Evolutionary conservation across 2,888 invertebrate species (phyloP).

Genomic region (Drosophila niveifrons): DNA sequence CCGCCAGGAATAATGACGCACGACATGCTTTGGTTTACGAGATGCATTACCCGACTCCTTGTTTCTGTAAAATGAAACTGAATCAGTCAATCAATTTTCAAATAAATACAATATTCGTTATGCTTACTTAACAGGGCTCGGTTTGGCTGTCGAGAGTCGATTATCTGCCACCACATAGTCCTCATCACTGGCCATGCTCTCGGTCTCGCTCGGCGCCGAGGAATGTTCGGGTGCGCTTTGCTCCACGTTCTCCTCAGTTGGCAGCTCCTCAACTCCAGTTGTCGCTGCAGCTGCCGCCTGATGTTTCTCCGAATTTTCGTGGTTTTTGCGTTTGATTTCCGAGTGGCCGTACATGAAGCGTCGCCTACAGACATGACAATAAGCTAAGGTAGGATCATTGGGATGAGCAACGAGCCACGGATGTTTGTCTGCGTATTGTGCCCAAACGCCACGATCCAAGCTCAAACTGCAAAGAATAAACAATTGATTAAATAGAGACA

Average conservation of each 20-base stretch:
- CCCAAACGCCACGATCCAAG: constrained; percentile 52
- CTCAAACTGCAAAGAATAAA: constrained; percentile 24
- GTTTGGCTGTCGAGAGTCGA: constrained; percentile 33
- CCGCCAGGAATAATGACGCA: constrained; percentile 65
- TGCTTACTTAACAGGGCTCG: constrained; percentile 2
- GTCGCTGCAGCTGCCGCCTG: constrained; percentile 28
- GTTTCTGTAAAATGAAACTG: neutral
- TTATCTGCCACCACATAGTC: constrained; percentile 37
- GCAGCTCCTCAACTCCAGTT: neutral
- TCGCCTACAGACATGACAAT: constrained; percentile 70
- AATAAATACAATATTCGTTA: neutral
- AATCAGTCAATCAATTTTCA: neutral
- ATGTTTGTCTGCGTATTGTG: constrained; percentile 60
- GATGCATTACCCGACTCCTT: neutral
- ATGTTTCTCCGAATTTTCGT: constrained; percentile 75
- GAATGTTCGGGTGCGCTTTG: constrained; percentile 29
- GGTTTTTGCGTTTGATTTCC: constrained; percentile 66
- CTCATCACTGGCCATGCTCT: constrained; percentile 35
- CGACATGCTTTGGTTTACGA: constrained; percentile 1
- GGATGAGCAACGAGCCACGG: constrained; percentile 79
- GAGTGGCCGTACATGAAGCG: constrained; percentile 75
- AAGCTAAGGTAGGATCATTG: constrained; percentile 57
- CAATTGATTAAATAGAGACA: neutral
- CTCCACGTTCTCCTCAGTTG: neutral
- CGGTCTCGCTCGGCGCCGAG: constrained; percentile 17